These are phyloP conservation scores for Aphidius gifuensis DNA, from an alignment of 1,140 invertebrate species.

Conservation along the genomic window DNA sequence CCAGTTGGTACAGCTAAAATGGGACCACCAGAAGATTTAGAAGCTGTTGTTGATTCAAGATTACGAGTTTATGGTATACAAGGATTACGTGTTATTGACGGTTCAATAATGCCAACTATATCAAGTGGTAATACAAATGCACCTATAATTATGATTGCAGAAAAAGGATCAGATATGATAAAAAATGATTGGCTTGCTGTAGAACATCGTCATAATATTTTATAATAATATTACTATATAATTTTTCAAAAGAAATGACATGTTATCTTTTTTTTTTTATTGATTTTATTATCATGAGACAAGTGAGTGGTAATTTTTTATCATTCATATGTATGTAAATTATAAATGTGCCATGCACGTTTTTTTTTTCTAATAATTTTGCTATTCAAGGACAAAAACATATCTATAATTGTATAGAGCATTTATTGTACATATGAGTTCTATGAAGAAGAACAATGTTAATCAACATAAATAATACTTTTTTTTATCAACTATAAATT, in stretches of 20 bases:
- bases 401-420: too few relatives aligned
- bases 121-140: slow-evolving; percentile 79
- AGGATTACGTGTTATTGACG: slow-evolving; percentile 80
- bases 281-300: too few relatives aligned
- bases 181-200: slow-evolving; percentile 66
- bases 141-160: slow-evolving; percentile 82
- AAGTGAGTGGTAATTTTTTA: not conserved
- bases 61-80: slow-evolving; percentile 74
- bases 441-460: too few relatives aligned
- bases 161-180: slow-evolving; percentile 80
- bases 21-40: slow-evolving; percentile 71
- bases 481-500: too few relatives aligned
- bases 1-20: slow-evolving; percentile 80
- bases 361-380: too few relatives aligned
- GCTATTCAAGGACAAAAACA: too few relatives aligned
- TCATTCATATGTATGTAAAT: not conserved
- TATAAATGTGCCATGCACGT: too few relatives aligned
- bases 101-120: slow-evolving; percentile 86
- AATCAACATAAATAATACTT: too few relatives aligned
- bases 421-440: too few relatives aligned
- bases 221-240: not conserved
- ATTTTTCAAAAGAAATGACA: not conserved
- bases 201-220: slow-evolving; percentile 14
- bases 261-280: not conserved
- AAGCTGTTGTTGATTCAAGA: slow-evolving; percentile 78